These are phyloP conservation scores for Metallyticus violacea DNA, from an alignment of 2,888 invertebrate species.

Conservation along the genomic window DNA sequence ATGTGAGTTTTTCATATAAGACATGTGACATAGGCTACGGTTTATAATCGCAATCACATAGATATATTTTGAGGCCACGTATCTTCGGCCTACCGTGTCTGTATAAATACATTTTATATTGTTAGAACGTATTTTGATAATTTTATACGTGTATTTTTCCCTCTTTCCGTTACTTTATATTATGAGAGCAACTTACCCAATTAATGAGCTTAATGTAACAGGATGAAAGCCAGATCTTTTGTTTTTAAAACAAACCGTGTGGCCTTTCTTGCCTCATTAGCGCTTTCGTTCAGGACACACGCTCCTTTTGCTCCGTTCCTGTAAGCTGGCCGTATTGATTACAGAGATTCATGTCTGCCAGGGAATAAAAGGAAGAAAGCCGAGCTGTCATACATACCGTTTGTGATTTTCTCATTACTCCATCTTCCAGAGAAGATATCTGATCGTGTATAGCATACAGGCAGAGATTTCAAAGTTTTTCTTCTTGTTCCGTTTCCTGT, in stretches of 20 bases:
- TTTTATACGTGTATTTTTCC: too few relatives aligned
- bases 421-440: not conserved
- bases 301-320: too few relatives aligned
- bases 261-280: not conserved
- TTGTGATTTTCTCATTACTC: not conserved
- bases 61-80: too few relatives aligned
- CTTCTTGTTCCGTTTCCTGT: not conserved
- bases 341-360: not conserved
- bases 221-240: not conserved
- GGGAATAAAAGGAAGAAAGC: not conserved
- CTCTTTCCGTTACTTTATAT: too few relatives aligned
- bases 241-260: not conserved
- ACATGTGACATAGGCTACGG: too few relatives aligned
- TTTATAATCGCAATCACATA: too few relatives aligned
- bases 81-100: too few relatives aligned
- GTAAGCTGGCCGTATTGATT: not conserved
- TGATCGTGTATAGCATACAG: not conserved
- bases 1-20: too few relatives aligned
- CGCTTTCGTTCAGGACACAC: not conserved
- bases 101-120: too few relatives aligned
- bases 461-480: not conserved
- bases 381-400: not conserved
- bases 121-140: too few relatives aligned
- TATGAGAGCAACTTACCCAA: too few relatives aligned
- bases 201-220: too few relatives aligned